Percentiles rank a stretch among this genome's conserved stretches.
These are phyloP conservation scores for Sinocyclocheilus grahami DNA, from an alignment of 2,113 vertebrate species.

Conservation along the genomic window DNA sequence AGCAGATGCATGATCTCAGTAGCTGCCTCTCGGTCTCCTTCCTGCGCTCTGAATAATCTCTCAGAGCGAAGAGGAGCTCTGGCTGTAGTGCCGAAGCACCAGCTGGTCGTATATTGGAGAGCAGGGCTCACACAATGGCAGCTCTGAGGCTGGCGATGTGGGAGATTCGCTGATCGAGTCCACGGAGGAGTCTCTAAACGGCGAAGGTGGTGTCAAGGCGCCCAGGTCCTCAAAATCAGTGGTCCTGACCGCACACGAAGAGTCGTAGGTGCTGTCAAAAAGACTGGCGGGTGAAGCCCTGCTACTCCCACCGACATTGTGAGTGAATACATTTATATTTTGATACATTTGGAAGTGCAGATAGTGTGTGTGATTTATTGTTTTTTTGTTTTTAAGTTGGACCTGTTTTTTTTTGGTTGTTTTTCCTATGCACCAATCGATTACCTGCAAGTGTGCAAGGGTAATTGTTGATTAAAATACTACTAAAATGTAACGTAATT, in stretches of 20 bases:
- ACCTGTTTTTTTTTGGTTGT: no score
- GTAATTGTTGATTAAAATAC: no score
- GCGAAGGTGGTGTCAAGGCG: slow-evolving; percentile 93
- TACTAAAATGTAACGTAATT: no score
- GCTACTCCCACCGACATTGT: slow-evolving; percentile 69
- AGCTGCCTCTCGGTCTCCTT: slow-evolving; percentile 8
- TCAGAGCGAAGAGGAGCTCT: slow-evolving; percentile 93
- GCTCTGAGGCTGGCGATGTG: slow-evolving; percentile 85
- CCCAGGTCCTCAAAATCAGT: slow-evolving; percentile 85
- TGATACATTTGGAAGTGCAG: no score
- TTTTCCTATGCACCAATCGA: no score
- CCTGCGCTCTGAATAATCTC: background rate
- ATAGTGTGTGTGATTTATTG: no score
- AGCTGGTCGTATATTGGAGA: slow-evolving; percentile 90
- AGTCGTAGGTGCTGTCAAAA: slow-evolving; percentile 69
- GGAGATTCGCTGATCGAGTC: slow-evolving; percentile 88
- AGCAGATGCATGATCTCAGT: background rate
- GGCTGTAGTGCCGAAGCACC: slow-evolving; percentile 93
- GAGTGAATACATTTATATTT: no score
- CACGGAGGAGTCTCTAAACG: slow-evolving; percentile 91
- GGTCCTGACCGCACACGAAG: slow-evolving; percentile 67
- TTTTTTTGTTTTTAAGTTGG: no score
- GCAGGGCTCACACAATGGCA: slow-evolving; percentile 80
- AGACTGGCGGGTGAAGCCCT: slow-evolving; percentile 73
- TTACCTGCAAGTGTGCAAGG: no score